Conservation (phyloP, 2,113 vertebrate genomes). For the Aegithalos caudatus region DNA sequence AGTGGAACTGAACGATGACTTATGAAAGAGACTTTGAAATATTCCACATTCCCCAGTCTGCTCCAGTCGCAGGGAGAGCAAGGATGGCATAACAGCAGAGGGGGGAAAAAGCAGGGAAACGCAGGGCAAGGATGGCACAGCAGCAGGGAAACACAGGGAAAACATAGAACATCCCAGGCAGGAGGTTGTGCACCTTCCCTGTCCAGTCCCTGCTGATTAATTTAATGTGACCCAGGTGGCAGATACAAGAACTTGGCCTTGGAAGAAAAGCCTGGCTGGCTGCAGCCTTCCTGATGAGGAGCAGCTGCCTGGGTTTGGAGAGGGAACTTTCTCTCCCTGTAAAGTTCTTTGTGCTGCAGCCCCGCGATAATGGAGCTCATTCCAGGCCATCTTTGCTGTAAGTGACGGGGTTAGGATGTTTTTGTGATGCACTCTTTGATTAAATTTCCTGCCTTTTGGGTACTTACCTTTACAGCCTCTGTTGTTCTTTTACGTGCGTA, state of each 20-base stretch:
- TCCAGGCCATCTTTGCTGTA: background rate
- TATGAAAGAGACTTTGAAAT: background rate
- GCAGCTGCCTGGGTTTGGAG: slow-evolving; percentile 33
- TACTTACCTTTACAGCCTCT: background rate
- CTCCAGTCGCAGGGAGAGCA: background rate
- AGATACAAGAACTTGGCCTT: background rate
- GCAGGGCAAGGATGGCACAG: too few relatives aligned
- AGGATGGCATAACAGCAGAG: background rate
- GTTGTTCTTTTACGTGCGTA: background rate
- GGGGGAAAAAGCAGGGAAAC: too few relatives aligned
- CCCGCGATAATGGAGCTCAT: background rate
- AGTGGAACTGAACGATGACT: background rate
- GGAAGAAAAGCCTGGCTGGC: slow-evolving; percentile 5
- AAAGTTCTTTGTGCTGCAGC: background rate
- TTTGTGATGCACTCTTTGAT: background rate
- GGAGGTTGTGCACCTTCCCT: background rate
- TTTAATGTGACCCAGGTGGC: slow-evolving; percentile 26
- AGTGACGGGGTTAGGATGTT: background rate
- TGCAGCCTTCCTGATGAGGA: slow-evolving; percentile 10
- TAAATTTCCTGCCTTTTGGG: background rate
- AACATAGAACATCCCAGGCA: background rate
- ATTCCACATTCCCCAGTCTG: background rate
- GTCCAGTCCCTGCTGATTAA: background rate
- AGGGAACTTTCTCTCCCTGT: background rate
- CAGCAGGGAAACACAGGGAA: too few relatives aligned